phyloP scores from a whole-genome alignment of 2,113 vertebrate species.

The Fregetta grallaria region DNA sequence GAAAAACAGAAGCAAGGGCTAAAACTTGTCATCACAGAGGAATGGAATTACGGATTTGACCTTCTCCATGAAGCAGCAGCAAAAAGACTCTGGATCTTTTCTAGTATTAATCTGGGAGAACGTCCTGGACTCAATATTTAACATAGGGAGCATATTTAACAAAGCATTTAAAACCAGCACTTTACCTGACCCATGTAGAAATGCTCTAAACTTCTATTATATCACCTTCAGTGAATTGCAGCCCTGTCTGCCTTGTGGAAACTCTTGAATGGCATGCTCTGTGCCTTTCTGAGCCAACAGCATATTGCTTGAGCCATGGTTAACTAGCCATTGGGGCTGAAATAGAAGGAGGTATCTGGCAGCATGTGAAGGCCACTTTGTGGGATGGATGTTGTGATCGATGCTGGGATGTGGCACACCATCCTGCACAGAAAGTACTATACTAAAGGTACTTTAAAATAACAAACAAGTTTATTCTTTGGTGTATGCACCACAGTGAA shows the following conservation, averaged over 20 bases:
- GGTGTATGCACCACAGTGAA: not conserved
- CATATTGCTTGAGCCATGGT: not conserved
- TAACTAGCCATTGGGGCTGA: fast-evolving
- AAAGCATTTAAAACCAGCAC: not conserved
- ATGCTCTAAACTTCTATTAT: not conserved
- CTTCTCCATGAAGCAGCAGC: not conserved
- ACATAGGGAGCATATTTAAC: not conserved
- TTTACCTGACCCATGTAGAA: not conserved
- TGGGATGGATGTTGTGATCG: not conserved
- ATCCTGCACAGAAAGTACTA: not conserved
- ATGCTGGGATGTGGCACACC: not conserved
- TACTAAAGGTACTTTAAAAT: not conserved
- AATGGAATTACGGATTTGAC: not conserved
- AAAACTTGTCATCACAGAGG: not conserved
- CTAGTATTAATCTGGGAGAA: not conserved
- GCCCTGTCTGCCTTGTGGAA: not conserved
- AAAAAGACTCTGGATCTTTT: not conserved
- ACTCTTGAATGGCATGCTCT: not conserved
- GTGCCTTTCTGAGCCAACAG: not conserved
- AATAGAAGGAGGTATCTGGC: not conserved
- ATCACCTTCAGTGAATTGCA: not conserved
- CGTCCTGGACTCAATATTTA: not conserved
- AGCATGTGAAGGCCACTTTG: not conserved
- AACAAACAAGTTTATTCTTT: not conserved
- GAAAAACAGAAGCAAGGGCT: not conserved